phyloP scores from a whole-genome alignment of 2,888 invertebrate species.

The Dermolepida albohirtum region DNA sequence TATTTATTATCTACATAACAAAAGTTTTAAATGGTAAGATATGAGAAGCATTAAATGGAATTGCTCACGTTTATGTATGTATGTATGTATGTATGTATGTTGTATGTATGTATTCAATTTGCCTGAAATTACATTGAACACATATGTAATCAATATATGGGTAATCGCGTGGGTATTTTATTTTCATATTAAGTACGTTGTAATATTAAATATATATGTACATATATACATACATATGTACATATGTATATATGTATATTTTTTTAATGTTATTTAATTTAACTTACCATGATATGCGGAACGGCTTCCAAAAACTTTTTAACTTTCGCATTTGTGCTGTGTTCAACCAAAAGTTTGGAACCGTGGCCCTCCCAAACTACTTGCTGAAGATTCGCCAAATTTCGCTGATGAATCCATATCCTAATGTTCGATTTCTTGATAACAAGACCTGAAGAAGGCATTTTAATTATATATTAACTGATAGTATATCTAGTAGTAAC shows the following conservation, averaged over 20 bases:
- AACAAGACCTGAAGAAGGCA: constrained; percentile 72
- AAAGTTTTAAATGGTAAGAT: no score
- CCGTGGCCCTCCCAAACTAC: constrained; percentile 94
- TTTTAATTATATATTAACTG: not conserved
- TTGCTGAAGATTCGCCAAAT: constrained; percentile 86
- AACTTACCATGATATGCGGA: constrained; percentile 89
- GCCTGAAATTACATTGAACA: no score
- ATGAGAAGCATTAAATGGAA: no score
- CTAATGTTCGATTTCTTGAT: constrained; percentile 84
- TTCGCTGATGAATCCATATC: constrained; percentile 96
- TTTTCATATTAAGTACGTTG: no score
- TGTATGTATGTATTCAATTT: no score
- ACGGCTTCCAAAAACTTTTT: constrained; percentile 90
- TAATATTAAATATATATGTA: no score
- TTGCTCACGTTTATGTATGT: no score
- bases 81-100: no score
- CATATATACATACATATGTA: no score
- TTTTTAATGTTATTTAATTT: not conserved
- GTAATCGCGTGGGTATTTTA: no score
- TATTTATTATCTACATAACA: no score
- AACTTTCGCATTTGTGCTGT: constrained; percentile 85
- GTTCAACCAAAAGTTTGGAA: constrained; percentile 82
- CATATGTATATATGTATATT: not conserved
- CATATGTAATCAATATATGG: no score
- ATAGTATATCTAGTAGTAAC: not conserved